A percentile compares a stretch with the other conserved stretches of the same genome.
These are phyloP conservation scores for Dorcus parallelipipedus DNA, from an alignment of 2,888 invertebrate genomes.

Conservation along the genomic window DNA sequence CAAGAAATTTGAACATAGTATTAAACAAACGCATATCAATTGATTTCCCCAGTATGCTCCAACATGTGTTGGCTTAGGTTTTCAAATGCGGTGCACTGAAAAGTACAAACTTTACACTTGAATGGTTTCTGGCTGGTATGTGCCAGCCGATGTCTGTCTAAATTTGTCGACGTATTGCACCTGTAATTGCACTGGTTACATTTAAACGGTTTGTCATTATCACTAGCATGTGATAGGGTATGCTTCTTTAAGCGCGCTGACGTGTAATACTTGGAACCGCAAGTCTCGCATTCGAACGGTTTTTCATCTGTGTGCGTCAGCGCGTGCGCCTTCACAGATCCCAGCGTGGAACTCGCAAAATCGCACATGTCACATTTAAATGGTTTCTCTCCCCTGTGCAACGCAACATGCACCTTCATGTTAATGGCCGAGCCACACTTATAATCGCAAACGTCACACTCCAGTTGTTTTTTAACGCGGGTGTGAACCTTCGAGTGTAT, in stretches of 20 bases:
- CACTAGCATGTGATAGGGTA: constrained; percentile 58
- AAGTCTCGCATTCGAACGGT: constrained; percentile 61
- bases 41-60: no score
- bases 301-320: constrained; percentile 68
- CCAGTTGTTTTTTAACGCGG: background rate
- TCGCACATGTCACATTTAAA: constrained; percentile 64
- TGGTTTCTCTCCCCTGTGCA: constrained; percentile 57
- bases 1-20: no score
- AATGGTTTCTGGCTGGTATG: no score
- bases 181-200: no score
- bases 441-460: background rate
- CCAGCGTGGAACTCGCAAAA: constrained; percentile 52
- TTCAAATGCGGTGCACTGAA: no score
- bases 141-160: no score
- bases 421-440: background rate
- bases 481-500: constrained; percentile 46
- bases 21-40: no score
- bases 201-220: constrained; percentile 49
- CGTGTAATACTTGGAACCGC: constrained; percentile 56
- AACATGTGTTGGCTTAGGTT: no score
- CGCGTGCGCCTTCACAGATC: constrained; percentile 52
- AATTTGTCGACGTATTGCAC: no score
- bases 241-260: background rate
- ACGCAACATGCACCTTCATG: constrained; percentile 39
- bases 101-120: no score